Conservation (phyloP, 2,113 vertebrate genomes). For the Oncorhynchus keta region DNA sequence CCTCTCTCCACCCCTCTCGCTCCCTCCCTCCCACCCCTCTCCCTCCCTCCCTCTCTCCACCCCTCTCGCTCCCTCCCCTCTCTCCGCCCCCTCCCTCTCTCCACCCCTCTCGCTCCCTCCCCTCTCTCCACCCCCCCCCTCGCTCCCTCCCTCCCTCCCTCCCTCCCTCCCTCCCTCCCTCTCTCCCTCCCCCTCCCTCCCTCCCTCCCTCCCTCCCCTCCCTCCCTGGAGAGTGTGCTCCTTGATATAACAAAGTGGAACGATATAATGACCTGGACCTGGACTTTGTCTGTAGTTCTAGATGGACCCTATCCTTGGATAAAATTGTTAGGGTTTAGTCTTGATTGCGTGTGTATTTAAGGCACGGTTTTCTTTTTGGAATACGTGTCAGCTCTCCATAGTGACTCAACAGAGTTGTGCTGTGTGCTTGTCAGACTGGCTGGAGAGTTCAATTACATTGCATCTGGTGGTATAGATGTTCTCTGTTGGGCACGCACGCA, state of each 20-base stretch:
- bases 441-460: constrained; percentile 67
- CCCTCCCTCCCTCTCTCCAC: too few species aligned
- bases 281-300: constrained; percentile 62
- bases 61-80: too few species aligned
- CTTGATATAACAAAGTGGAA: neutral
- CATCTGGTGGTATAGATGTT: constrained; percentile 65
- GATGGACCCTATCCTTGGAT: constrained; percentile 53
- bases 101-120: too few species aligned
- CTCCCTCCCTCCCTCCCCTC: too few species aligned
- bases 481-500: constrained; percentile 50
- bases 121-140: too few species aligned
- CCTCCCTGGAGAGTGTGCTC: too few species aligned
- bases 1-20: too few species aligned
- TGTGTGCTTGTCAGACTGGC: constrained; percentile 61
- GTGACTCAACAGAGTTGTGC: constrained; percentile 67
- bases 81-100: too few species aligned
- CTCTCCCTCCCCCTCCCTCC: too few species aligned
- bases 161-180: neutral
- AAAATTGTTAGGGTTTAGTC: constrained; percentile 69
- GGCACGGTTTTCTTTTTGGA: constrained; percentile 61
- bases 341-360: constrained; percentile 71
- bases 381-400: constrained; percentile 67
- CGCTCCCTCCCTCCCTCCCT: constrained; percentile 36
- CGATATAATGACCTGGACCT: constrained; percentile 30
- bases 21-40: too few species aligned